phyloP scores from a whole-genome alignment of 2,888 invertebrate genomes.

The Oeneis ivallda region DNA sequence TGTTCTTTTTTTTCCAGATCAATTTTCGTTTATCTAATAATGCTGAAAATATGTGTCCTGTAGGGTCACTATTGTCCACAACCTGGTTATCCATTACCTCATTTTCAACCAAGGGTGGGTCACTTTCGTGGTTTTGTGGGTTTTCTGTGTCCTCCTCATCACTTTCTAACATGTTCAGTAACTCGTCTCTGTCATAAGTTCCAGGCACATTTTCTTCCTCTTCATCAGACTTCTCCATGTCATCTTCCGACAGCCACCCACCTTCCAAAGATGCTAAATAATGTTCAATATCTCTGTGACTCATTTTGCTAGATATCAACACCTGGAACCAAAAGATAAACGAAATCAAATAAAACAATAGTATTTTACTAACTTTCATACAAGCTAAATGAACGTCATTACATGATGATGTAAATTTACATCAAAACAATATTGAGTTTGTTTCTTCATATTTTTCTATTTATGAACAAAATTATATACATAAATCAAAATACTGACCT shows the following conservation, averaged over 20 bases:
- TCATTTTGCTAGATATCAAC: conserved; percentile 20
- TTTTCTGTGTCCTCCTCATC: conserved; percentile 20
- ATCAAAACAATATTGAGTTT: too few species aligned
- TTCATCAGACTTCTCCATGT: conserved; percentile 1
- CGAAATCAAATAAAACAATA: too few species aligned
- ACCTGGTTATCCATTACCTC: conserved; percentile 15
- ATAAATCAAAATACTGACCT: conserved; percentile 12
- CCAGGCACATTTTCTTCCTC: too few species aligned
- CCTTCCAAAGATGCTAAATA: conserved; percentile 10
- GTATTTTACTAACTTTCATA: too few species aligned
- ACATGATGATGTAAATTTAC: too few species aligned
- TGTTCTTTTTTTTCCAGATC: conserved; percentile 17
- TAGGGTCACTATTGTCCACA: conserved; percentile 5
- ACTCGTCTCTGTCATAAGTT: background rate
- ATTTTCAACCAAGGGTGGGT: conserved; percentile 13
- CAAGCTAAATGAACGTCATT: too few species aligned
- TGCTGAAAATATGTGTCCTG: conserved; percentile 15
- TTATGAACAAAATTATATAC: background rate
- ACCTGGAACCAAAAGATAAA: conserved; percentile 8
- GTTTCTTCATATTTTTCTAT: too few species aligned
- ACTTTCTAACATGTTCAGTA: conserved; percentile 12
- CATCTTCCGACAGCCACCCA: conserved; percentile 17
- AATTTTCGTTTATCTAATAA: conserved; percentile 20
- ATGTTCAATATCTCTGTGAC: conserved; percentile 17
- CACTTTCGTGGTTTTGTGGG: conserved; percentile 16